Evolutionary conservation across 1,140 invertebrate species (phyloP).

Genomic region (Solenopsis fugax): DNA sequence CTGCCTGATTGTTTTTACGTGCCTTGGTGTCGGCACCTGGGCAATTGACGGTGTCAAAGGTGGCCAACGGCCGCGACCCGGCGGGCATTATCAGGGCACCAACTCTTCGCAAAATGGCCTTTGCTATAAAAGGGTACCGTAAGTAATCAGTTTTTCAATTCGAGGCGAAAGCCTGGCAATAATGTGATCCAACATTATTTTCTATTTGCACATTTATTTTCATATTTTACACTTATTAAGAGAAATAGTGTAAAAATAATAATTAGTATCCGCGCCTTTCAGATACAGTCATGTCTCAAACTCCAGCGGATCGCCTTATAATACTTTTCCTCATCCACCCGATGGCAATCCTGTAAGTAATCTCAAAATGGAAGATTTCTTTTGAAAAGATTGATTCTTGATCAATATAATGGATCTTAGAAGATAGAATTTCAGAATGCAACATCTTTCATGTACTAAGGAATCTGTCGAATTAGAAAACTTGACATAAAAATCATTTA

Average conservation of each 20-base stretch:
- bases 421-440: background rate
- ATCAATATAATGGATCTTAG: background rate
- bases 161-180: background rate
- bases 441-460: background rate
- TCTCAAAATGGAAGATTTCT: too few species aligned
- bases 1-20: constrained; percentile 58
- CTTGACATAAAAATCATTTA: background rate
- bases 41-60: constrained; percentile 77
- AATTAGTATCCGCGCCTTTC: constrained; percentile 28
- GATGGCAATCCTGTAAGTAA: constrained; percentile 51
- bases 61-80: constrained; percentile 59
- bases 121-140: constrained; percentile 83
- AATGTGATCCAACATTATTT: background rate
- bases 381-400: background rate
- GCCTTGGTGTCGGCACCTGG: constrained; percentile 39
- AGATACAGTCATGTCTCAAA: constrained; percentile 70
- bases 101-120: constrained; percentile 77
- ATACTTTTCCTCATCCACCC: constrained; percentile 64
- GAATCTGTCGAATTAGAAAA: background rate
- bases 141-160: constrained; percentile 66
- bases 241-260: background rate
- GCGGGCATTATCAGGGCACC: background rate
- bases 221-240: background rate
- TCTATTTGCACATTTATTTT: background rate
- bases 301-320: constrained; percentile 58